These are phyloP conservation scores for Diorhabda carinulata DNA, from an alignment of 1,140 invertebrate genomes.

Conservation along the genomic window DNA sequence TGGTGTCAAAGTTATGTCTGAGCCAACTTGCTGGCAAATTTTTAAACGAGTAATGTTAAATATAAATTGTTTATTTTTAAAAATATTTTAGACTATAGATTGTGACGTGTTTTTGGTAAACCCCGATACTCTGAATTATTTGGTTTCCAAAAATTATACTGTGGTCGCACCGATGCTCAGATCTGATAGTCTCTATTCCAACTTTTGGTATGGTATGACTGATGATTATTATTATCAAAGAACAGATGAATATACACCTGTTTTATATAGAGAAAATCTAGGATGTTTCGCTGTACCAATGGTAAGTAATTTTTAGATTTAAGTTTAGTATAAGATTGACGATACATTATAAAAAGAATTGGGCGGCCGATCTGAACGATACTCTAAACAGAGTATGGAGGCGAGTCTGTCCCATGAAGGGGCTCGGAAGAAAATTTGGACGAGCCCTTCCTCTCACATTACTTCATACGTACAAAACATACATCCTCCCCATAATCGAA, in stretches of 20 bases:
- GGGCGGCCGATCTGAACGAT: no score
- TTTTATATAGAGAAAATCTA: slow-evolving; percentile 65
- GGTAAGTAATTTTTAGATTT: slow-evolving; percentile 51
- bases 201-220: slow-evolving; percentile 94
- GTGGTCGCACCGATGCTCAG: slow-evolving; percentile 80
- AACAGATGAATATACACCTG: slow-evolving; percentile 81
- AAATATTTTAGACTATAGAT: slow-evolving; percentile 75
- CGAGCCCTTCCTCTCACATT: no score
- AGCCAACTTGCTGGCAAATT: not conserved
- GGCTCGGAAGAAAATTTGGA: no score
- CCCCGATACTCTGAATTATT: slow-evolving; percentile 59
- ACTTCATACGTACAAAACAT: no score
- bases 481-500: no score
- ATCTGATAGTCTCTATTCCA: slow-evolving; percentile 86
- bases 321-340: no score
- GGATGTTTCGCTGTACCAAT: slow-evolving; percentile 87
- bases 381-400: no score
- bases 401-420: no score
- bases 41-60: not conserved
- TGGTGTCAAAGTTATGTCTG: not conserved
- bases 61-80: slow-evolving; percentile 12
- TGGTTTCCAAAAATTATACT: slow-evolving; percentile 64
- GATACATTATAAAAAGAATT: no score
- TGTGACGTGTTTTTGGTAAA: slow-evolving; percentile 83
- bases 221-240: slow-evolving; percentile 78